Conservation (phyloP, 1,140 invertebrate species). For the Linepithema humile region DNA sequence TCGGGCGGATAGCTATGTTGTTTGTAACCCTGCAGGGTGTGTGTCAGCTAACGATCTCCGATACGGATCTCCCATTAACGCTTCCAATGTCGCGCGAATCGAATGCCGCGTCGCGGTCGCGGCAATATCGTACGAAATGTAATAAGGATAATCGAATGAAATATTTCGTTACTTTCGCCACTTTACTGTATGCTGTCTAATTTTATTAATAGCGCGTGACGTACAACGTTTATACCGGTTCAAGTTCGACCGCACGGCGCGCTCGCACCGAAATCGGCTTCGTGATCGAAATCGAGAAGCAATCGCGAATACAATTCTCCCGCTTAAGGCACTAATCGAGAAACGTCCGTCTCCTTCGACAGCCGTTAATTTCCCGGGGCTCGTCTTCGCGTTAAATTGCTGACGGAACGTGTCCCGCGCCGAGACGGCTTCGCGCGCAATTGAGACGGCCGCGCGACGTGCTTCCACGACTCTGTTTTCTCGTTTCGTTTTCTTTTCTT, state of each 20-base stretch:
- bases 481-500: slow-evolving; percentile 5
- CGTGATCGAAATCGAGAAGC: not conserved
- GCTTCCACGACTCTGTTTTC: slow-evolving; percentile 49
- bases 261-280: not conserved
- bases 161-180: too few species aligned
- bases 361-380: not conserved
- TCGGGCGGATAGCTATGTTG: slow-evolving; percentile 1
- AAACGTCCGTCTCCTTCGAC: slow-evolving; percentile 8
- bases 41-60: slow-evolving; percentile 21
- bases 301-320: not conserved
- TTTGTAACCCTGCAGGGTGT: slow-evolving; percentile 6
- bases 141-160: too few species aligned
- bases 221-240: too few species aligned
- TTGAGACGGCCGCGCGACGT: slow-evolving; percentile 52
- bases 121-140: not conserved
- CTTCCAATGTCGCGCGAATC: not conserved
- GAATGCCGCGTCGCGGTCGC: not conserved
- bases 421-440: slow-evolving; percentile 39
- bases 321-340: not conserved
- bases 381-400: slow-evolving; percentile 14
- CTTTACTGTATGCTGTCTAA: too few species aligned
- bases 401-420: slow-evolving; percentile 24
- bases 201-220: too few species aligned
- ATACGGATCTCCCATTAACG: slow-evolving; percentile 14
- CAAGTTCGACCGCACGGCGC: too few species aligned